These are phyloP conservation scores for Cephus pygmeus DNA, from an alignment of 2,888 invertebrate species.

Conservation along the genomic window DNA sequence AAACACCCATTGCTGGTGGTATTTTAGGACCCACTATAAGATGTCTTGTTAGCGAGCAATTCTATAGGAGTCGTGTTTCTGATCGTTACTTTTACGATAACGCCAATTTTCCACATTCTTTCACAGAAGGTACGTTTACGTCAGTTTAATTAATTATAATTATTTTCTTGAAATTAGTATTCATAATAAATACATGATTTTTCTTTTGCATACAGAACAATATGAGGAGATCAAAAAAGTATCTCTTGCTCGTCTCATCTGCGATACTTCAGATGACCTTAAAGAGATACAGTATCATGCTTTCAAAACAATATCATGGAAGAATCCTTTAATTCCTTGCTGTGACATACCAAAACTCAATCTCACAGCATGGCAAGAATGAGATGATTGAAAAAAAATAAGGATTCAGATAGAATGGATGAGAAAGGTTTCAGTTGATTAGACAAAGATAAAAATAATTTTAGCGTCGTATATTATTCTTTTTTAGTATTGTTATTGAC, in stretches of 20 bases:
- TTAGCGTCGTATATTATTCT: neutral
- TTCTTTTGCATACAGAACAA: slow-evolving; percentile 53
- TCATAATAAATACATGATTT: neutral
- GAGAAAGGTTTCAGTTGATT: neutral
- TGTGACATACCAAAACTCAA: slow-evolving; percentile 58
- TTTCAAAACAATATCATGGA: slow-evolving; percentile 56
- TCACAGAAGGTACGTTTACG: slow-evolving; percentile 47
- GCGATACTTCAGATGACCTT: slow-evolving; percentile 64
- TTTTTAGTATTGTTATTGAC: neutral
- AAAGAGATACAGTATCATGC: slow-evolving; percentile 68
- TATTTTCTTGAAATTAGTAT: neutral
- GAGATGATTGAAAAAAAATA: neutral
- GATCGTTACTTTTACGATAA: slow-evolving; percentile 69
- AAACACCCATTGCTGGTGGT: slow-evolving; percentile 65
- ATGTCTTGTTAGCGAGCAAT: slow-evolving; percentile 69
- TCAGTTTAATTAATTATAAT: neutral
- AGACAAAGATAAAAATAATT: neutral
- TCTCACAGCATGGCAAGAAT: slow-evolving; percentile 63
- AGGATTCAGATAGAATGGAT: neutral
- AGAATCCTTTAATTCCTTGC: slow-evolving; percentile 65
- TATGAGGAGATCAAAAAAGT: slow-evolving; percentile 62
- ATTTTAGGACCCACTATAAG: slow-evolving; percentile 69
- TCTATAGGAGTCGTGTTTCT: slow-evolving; percentile 67
- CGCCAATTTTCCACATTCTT: slow-evolving; percentile 49
- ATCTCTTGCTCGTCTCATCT: slow-evolving; percentile 63